Evolutionary conservation across 2,113 vertebrate species (phyloP).

Genomic region (Lophotis ruficrista): DNA sequence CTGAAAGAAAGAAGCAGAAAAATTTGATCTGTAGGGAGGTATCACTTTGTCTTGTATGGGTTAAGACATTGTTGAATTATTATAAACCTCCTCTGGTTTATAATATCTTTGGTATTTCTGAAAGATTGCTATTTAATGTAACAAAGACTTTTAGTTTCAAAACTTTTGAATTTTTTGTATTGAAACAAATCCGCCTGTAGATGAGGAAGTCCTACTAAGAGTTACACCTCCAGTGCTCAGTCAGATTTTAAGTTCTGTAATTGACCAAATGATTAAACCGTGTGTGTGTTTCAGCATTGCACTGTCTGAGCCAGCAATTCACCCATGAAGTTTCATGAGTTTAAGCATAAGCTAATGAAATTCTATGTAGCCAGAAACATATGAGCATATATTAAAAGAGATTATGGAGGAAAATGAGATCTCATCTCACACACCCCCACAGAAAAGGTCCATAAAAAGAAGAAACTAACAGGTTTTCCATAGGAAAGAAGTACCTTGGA

Average conservation of each 20-base stretch:
- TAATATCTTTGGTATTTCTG: background rate
- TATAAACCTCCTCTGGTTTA: background rate
- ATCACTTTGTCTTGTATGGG: background rate
- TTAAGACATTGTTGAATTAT: background rate
- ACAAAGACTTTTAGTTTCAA: background rate
- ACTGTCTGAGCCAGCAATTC: background rate
- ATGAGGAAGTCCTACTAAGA: background rate
- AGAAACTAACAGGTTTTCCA: background rate
- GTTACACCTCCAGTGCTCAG: background rate
- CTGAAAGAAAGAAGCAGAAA: background rate
- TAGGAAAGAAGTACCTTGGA: background rate
- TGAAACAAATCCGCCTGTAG: background rate
- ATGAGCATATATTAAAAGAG: background rate
- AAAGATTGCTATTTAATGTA: background rate
- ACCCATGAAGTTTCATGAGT: background rate
- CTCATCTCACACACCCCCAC: background rate
- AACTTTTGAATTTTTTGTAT: background rate
- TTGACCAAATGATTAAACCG: background rate
- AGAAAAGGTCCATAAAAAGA: background rate
- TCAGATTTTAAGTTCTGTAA: background rate
- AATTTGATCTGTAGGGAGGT: background rate
- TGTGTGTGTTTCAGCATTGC: background rate
- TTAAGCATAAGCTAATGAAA: background rate
- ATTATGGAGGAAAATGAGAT: background rate
- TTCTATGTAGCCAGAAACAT: background rate